A percentile compares a stretch with the other conserved stretches of the same genome.
Conservation (phyloP, 2,888 invertebrate species). For the Siphlonurus alternatus region DNA sequence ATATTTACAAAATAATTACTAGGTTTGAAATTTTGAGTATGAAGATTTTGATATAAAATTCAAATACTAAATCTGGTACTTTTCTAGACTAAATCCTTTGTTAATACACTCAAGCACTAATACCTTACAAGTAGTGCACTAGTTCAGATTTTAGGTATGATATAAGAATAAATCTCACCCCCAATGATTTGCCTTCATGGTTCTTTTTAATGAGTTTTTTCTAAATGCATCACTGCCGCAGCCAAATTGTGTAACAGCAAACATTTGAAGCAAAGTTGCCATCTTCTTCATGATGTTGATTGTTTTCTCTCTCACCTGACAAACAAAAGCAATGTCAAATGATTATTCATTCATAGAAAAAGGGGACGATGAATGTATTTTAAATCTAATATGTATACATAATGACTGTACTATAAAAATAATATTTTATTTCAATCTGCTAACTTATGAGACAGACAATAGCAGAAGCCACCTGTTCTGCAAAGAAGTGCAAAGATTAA, state of each 20-base stretch:
- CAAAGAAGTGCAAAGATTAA: too few species aligned
- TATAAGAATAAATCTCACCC: too few species aligned
- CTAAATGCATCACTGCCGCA: conserved; percentile 56
- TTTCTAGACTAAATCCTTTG: not conserved
- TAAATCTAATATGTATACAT: too few species aligned
- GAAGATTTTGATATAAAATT: not conserved
- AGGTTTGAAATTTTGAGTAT: too few species aligned
- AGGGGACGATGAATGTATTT: not conserved
- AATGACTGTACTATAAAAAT: too few species aligned
- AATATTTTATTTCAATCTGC: too few species aligned
- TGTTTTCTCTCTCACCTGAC: conserved; percentile 33
- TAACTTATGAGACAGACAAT: too few species aligned
- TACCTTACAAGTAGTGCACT: too few species aligned
- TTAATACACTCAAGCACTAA: not conserved
- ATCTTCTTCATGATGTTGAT: conserved; percentile 72
- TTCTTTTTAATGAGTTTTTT: conserved; percentile 67
- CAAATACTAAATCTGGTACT: not conserved
- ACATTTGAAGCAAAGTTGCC: conserved; percentile 79
- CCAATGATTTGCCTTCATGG: conserved; percentile 80
- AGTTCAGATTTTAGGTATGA: too few species aligned
- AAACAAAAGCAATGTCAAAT: conserved; percentile 4
- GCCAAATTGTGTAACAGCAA: conserved; percentile 82
- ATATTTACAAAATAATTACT: too few species aligned
- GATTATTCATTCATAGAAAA: not conserved
- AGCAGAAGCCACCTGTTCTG: too few species aligned